Conservation (phyloP, 2,113 vertebrate genomes). For the Pyxicephalus adspersus region DNA sequence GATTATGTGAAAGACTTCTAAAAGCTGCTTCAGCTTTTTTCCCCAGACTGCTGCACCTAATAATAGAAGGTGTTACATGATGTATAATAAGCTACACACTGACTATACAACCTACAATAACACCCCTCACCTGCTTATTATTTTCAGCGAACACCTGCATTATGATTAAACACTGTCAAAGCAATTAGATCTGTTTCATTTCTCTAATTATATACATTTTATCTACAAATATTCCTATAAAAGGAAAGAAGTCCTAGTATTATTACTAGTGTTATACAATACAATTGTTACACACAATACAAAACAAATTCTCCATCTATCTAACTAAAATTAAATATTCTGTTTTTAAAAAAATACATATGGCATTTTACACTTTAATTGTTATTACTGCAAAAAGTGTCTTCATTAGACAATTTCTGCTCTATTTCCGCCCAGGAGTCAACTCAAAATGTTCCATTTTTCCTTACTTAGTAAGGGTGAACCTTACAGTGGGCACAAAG, state of each 20-base stretch:
- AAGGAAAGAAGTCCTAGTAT: not conserved
- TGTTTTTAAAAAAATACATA: too few relatives aligned
- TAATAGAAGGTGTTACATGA: slow-evolving; percentile 12
- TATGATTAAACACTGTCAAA: not conserved
- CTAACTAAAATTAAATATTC: too few relatives aligned
- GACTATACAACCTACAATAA: not conserved
- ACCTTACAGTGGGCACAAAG: too few relatives aligned
- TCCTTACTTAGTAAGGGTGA: too few relatives aligned
- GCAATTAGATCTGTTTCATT: not conserved
- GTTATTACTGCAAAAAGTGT: too few relatives aligned
- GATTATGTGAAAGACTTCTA: not conserved
- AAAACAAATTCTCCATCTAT: too few relatives aligned
- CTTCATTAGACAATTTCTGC: too few relatives aligned
- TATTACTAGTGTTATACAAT: not conserved
- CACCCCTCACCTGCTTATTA: slow-evolving; percentile 17
- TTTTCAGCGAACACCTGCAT: slow-evolving; percentile 10
- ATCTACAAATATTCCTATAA: not conserved
- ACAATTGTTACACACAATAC: not conserved
- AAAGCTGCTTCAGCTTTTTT: slow-evolving; percentile 2
- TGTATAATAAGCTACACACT: slow-evolving; percentile 19
- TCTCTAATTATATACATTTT: slow-evolving; percentile 25
- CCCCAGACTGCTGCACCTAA: not conserved
- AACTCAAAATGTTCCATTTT: too few relatives aligned
- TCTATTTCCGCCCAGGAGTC: too few relatives aligned
- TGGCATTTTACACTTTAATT: too few relatives aligned